Evolutionary conservation across 2,888 invertebrate species (phyloP), one percentile per base, ranked within the genome.

Genomic region (Portevinia maculata): DNA sequence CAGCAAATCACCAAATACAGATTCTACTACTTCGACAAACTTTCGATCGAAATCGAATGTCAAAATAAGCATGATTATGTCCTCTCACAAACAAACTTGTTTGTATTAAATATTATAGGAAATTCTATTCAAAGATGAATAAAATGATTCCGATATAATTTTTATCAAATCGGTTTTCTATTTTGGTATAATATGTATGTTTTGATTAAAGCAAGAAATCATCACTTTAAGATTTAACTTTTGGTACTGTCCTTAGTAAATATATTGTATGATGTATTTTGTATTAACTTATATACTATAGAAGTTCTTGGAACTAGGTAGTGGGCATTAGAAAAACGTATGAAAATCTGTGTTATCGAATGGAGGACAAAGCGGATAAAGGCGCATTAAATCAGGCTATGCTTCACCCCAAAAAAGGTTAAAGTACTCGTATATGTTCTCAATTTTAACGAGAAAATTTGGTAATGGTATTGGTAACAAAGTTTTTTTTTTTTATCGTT

Each of bases 181-280:
- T 1, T 9, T 37, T 9, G 19, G 13, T 55, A 41, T 52, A 9
- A 59, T 37, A 15, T 19, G 9, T 55, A 41, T 53, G 6, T 59
- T 57, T 75, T 19, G 37, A 59, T 76, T 83, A 83, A 83, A 83
- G 78, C 83, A 78, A 73, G 44, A 71, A 44, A 62, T 83, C 71
- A 83, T 83, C 83, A 83, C 83, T 83, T 53, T 55, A 32, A 78
- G 67, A 71, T 83, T 83, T n/a, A 67, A 52, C 32, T 59, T 83
- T 83, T 83, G 78, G 83, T 83, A 78, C 83, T 57, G 34, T 62
- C 62, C 17, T 70, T 83, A 50, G 19, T 55, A 74, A 55, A 59
- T 41, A 48, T 60, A 46, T 39, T 21, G n/a, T 55, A 48, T 48
- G 15, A 46, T 60, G 28, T 41, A 28, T 8, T 60, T 52, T 28